Base-by-base conservation (phyloP, 2,113 vertebrate species). In the Mixornis gularis region DNA sequence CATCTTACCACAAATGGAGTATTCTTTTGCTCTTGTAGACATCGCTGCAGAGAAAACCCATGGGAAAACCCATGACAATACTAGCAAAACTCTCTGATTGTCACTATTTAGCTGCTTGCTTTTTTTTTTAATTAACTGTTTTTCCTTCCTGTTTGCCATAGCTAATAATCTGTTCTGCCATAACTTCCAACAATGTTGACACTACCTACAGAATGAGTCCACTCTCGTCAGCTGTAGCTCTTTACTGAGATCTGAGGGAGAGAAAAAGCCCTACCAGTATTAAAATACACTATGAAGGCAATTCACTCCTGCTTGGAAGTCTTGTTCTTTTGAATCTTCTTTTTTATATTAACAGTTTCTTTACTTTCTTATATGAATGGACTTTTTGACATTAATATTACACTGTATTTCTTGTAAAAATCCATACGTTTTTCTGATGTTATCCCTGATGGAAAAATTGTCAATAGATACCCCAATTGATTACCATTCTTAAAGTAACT, bases 401-500 rank as follows among this genome's bases (percentile, higher is more conserved):
- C 7, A 34, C 14, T 5, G 6, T 27, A 29, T 34, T 76, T 87
- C 49, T 91, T 51, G 8, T 38, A 79, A 90, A 94, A 85, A 62
- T 64, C 17, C 7, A 70, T 64, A 36, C 12, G 10, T 49, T 91
- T 87, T 85, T 60, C 29, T 72, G 10, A 53, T 62, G 29, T 53
- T 72, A 25, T 48, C 30, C 43, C 41, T 43, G 30, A 65, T n/a
- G 38, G 26, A 79, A 77, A 65, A 74, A 49, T 46, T 53, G 41
- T 69, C 59, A 69, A 26, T 29, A 68, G 78, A 62, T 22, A 36
- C 3, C n/a, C 5, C 21, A 11, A 18, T 2, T 76, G n/a, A 62
- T 73, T 62, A 20, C 19, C 3, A 2, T 34, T 65, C 30, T 24
- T 60, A 53, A 71, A 0, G 0, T 52, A 53, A 44, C 17, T 46